Conservation (phyloP, 1,140 invertebrate genomes). For the Tyrophagus putrescentiae region DNA sequence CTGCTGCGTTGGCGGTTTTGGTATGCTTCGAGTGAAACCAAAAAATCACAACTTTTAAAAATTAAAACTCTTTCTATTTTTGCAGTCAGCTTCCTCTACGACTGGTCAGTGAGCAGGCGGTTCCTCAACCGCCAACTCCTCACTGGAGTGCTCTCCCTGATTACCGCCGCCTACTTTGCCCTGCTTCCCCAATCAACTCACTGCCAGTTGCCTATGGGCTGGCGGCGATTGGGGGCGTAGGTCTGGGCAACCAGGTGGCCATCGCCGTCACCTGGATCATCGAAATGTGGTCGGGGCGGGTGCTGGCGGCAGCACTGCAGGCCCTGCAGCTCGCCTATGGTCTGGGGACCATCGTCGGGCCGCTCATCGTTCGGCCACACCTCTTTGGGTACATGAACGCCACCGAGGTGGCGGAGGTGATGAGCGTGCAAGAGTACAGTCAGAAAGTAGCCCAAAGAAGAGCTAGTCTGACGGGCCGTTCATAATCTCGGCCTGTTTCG, state of each 20-base stretch:
- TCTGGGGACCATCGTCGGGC: neutral
- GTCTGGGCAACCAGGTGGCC: neutral
- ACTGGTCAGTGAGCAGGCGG: neutral
- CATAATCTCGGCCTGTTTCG: too few species aligned
- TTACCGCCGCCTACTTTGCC: neutral
- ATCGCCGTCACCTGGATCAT: neutral
- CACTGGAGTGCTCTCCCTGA: neutral
- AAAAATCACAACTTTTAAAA: too few species aligned
- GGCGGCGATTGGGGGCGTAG: neutral
- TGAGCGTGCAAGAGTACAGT: neutral
- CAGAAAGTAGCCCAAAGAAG: too few species aligned
- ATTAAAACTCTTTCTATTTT: too few species aligned
- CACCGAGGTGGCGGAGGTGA: neutral
- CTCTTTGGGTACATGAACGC: neutral
- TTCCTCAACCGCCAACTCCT: neutral
- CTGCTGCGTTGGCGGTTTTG: too few species aligned
- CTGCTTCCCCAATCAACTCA: neutral
- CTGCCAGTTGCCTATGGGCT: neutral
- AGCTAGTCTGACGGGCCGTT: too few species aligned
- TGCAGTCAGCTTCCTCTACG: neutral
- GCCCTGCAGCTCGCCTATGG: neutral
- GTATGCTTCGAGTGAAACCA: too few species aligned
- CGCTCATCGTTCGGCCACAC: neutral
- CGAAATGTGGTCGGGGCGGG: neutral
- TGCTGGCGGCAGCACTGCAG: neutral